These are phyloP conservation scores for Yponomeuta malinellus DNA, from an alignment of 2,888 invertebrate genomes.

Conservation along the genomic window DNA sequence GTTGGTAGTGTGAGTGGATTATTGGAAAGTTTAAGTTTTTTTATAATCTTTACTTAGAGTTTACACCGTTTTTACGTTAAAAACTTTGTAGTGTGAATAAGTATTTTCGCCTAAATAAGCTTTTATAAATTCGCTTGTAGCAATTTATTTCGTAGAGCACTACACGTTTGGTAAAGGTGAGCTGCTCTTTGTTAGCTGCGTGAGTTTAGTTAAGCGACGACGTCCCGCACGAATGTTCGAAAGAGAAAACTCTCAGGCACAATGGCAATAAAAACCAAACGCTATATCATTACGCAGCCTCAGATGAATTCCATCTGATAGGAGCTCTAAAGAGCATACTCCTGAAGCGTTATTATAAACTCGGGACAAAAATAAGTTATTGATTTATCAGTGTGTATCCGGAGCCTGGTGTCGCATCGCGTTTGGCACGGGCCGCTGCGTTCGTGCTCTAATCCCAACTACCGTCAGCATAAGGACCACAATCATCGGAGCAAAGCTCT, in stretches of 20 bases:
- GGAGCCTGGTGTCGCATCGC: constrained; percentile 59
- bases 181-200: not conserved
- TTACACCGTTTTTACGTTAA: too few relatives aligned
- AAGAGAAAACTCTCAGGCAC: not conserved
- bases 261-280: constrained; percentile 1
- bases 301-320: constrained; percentile 21
- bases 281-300: constrained; percentile 4
- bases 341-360: constrained; percentile 38
- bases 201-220: not conserved
- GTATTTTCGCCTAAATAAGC: too few relatives aligned
- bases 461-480: constrained; percentile 25
- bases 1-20: too few relatives aligned
- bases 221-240: not conserved
- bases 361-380: constrained; percentile 50
- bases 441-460: constrained; percentile 51
- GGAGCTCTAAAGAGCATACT: constrained; percentile 28
- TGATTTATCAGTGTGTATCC: constrained; percentile 68
- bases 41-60: too few relatives aligned
- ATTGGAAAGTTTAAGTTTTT: too few relatives aligned
- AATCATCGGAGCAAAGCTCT: constrained; percentile 54
- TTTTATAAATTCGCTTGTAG: too few relatives aligned
- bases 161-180: too few relatives aligned
- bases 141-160: too few relatives aligned
- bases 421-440: constrained; percentile 57
- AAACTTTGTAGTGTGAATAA: too few relatives aligned